A percentile compares a stretch with the other conserved stretches of the same genome.
These are phyloP conservation scores for Phaetusa simplex DNA, from an alignment of 2,113 vertebrate genomes.

Conservation along the genomic window DNA sequence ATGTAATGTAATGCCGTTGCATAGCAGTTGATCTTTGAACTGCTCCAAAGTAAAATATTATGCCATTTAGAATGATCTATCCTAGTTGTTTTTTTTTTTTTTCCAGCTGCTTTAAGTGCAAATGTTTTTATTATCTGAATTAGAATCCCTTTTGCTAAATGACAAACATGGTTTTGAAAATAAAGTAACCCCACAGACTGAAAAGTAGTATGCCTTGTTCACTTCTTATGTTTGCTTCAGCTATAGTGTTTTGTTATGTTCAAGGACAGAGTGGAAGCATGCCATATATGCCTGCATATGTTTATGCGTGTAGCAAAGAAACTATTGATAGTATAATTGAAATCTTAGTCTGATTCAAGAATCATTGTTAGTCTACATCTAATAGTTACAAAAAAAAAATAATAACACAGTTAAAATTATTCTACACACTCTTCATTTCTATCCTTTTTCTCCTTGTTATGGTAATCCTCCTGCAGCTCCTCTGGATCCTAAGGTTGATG, in stretches of 20 bases:
- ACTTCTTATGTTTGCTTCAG: background rate
- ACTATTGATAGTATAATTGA: background rate
- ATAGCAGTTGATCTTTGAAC: background rate
- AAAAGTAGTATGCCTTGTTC: background rate
- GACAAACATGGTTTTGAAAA: background rate
- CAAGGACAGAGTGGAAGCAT: background rate
- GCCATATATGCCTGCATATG: background rate
- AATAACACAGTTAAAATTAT: background rate
- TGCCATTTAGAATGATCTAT: background rate
- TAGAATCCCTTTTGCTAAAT: background rate
- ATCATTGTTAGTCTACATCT: background rate
- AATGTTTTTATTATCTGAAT: background rate
- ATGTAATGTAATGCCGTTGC: background rate
- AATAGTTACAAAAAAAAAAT: background rate
- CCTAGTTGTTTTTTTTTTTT: background rate
- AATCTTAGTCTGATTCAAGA: background rate
- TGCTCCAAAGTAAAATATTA: slow-evolving; percentile 3
- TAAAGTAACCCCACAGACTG: background rate
- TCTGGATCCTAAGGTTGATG: background rate
- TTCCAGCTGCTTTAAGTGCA: background rate
- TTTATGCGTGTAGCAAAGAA: background rate
- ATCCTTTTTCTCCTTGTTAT: background rate
- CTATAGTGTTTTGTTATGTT: background rate
- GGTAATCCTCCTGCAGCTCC: background rate
- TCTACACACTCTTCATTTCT: background rate